These are phyloP conservation scores for Cavia aperea DNA, from an alignment of 2,113 vertebrate genomes.

Conservation along the genomic window DNA sequence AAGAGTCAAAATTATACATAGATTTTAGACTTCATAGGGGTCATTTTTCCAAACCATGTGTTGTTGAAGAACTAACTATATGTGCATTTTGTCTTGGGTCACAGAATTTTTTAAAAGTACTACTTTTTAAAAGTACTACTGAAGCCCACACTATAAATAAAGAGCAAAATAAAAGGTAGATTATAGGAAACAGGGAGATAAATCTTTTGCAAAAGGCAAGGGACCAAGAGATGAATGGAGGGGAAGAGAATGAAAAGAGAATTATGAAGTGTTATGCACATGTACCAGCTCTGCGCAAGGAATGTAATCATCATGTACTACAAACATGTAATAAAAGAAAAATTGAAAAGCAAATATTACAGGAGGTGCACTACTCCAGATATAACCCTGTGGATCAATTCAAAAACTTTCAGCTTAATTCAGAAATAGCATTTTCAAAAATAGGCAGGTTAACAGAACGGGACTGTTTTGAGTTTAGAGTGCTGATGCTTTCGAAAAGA, in stretches of 20 bases:
- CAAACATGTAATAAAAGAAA: background rate
- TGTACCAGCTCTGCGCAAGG: background rate
- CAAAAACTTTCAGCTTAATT: background rate
- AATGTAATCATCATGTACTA: background rate
- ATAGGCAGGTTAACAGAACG: background rate
- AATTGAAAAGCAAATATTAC: background rate
- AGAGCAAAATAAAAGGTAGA: background rate
- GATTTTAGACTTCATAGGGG: background rate
- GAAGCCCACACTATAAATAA: background rate
- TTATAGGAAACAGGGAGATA: background rate
- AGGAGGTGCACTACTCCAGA: background rate
- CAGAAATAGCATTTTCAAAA: background rate
- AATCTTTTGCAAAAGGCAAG: background rate
- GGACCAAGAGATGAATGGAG: background rate
- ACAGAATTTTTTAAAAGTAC: background rate
- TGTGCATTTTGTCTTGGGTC: background rate
- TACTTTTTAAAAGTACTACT: background rate
- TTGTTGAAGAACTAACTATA: background rate
- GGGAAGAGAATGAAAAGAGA: background rate
- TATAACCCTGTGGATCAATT: background rate
- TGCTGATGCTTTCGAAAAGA: background rate
- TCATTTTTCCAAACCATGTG: background rate
- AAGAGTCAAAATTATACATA: background rate
- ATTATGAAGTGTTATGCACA: background rate
- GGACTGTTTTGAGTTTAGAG: background rate